Percentiles rank a stretch among this genome's conserved stretches.
Evolutionary conservation across 2,888 invertebrate genomes (phyloP).

Genomic region (Nineta flava): DNA sequence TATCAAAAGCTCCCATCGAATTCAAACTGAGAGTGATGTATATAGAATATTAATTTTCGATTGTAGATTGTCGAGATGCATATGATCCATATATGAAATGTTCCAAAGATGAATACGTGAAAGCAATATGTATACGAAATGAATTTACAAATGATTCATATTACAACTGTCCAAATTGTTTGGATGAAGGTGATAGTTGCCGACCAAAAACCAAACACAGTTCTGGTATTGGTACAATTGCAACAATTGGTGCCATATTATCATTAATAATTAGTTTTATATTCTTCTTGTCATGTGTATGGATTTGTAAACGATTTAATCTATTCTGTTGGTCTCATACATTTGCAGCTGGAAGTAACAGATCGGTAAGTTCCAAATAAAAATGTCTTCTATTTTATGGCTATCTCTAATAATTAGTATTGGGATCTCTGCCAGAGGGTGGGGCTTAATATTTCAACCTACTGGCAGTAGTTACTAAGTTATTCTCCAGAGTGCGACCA

Average conservation of each 20-base stretch:
- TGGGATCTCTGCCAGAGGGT: no score
- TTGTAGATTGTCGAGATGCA: no score
- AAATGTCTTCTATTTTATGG: no score
- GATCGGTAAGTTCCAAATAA: no score
- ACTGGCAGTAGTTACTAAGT: no score
- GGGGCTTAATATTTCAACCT: no score
- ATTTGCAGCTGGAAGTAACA: neutral
- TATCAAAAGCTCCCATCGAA: no score
- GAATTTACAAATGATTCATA: neutral
- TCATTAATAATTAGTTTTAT: neutral
- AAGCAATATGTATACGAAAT: neutral
- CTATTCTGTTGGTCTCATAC: neutral
- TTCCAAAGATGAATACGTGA: neutral
- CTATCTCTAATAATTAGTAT: no score
- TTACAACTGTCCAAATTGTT: neutral
- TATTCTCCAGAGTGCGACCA: no score
- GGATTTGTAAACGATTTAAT: neutral
- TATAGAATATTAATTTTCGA: no score
- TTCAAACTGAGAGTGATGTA: no score
- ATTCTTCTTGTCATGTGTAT: neutral
- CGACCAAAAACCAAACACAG: neutral
- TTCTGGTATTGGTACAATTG: neutral
- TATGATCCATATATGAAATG: no score
- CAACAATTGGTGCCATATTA: neutral
- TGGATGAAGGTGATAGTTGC: neutral